phyloP scores from a whole-genome alignment of 2,797 vertebrate genomes.

The Melanotaenia pygmaea region DNA sequence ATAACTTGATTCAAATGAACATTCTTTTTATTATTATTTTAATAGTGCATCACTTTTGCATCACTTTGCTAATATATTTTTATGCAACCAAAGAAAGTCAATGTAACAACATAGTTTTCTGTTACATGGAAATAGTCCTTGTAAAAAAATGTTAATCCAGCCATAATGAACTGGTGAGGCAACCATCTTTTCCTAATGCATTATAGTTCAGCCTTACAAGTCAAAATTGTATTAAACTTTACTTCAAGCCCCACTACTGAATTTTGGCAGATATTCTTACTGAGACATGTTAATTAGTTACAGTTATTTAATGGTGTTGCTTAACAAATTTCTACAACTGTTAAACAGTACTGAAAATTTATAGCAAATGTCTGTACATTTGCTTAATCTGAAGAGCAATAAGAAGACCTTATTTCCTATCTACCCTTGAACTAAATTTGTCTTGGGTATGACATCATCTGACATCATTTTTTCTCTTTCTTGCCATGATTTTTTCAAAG shows the following conservation, averaged over 20 bases:
- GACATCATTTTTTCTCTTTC: no score
- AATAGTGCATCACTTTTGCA: not conserved
- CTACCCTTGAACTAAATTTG: no score
- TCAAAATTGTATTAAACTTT: no score
- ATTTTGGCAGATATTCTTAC: no score
- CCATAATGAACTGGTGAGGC: not conserved
- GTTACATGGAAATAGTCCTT: not conserved
- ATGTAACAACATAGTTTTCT: not conserved
- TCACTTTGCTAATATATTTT: no score
- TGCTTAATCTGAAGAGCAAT: not conserved
- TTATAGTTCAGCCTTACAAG: no score
- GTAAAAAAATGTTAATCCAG: not conserved
- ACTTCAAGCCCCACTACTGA: no score
- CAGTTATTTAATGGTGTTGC: not conserved
- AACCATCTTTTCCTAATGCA: not conserved
- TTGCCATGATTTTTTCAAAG: not conserved
- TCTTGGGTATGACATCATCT: no score
- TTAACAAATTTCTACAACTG: not conserved
- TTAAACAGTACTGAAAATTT: no score
- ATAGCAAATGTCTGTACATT: not conserved
- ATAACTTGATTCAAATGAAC: not conserved
- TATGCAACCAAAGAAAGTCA: no score
- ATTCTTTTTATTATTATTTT: not conserved
- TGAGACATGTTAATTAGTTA: not conserved
- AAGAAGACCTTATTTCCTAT: no score